Evolutionary conservation across 2,797 vertebrate species (phyloP).

Genomic region (Falco rusticolus): DNA sequence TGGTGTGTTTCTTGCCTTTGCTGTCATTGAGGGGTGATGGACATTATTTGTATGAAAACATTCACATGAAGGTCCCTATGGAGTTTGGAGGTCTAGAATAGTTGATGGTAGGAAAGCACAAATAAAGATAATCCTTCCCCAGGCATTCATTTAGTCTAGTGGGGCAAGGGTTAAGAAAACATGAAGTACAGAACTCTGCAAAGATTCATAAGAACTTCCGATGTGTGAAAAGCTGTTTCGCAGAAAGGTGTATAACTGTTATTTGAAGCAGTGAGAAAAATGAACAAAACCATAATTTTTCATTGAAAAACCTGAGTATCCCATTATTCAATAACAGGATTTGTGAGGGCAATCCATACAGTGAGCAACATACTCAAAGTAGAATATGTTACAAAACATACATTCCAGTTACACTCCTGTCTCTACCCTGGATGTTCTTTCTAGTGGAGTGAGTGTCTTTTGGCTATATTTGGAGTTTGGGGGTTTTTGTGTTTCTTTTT

Average conservation of each 20-base stretch:
- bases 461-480: not conserved
- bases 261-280: conserved; percentile 11
- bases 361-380: not conserved
- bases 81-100: not conserved
- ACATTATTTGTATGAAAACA: not conserved
- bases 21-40: not conserved
- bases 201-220: not conserved
- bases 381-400: not conserved
- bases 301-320: conserved; percentile 32
- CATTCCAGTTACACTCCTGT: not conserved
- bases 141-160: not conserved
- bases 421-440: not conserved
- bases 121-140: not conserved
- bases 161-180: not conserved
- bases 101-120: conserved; percentile 15
- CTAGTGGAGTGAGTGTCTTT: not conserved
- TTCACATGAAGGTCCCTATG: not conserved
- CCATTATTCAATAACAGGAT: conserved; percentile 64
- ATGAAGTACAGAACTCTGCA: not conserved
- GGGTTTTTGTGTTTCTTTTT: not conserved
- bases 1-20: conserved; percentile 21
- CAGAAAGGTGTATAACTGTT: not conserved
- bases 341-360: conserved; percentile 12
- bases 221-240: not conserved
- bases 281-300: conserved; percentile 34